Base-by-base conservation (phyloP, 2,113 vertebrate genomes). In the Ailurus styani region DNA sequence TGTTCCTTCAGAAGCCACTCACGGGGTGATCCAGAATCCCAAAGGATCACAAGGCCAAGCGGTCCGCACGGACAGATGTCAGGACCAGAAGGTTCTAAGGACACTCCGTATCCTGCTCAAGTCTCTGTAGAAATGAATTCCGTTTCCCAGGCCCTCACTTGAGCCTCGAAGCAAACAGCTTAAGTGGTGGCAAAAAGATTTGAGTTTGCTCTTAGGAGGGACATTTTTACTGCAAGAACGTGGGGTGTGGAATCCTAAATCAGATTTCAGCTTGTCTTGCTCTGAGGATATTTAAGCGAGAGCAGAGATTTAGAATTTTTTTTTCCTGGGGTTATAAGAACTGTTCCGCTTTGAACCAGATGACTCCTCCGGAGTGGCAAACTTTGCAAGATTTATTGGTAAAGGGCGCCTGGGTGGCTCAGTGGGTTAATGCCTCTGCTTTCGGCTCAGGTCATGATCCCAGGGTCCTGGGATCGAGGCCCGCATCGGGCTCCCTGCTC, bases 361-460 rank as follows among this genome's bases (percentile, higher is more conserved):
- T 88, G 89, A 98, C 42, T 95, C 40, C 42, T 70, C 96, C 25
- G 84, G 91, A 95, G 94, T 93, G 86, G 96, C 87, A 97, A 97
- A 96, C 90, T 95, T 96, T 4, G 20, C 34, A 84, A 78, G 97
- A 98, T 97, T 96, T 96, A 97, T 86, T 83, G 93, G 64, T 87
- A 95, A 96, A 97, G 96, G n/a, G n/a, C n/a, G n/a, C n/a, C n/a
- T n/a, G n/a, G n/a, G n/a, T n/a, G n/a, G n/a, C n/a, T n/a, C n/a
- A n/a, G n/a, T n/a, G n/a, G n/a, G n/a, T n/a, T n/a, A n/a, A n/a
- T n/a, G n/a, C n/a, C n/a, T n/a, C n/a, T n/a, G n/a, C n/a, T n/a
- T n/a, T n/a, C n/a, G n/a, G n/a, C n/a, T n/a, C n/a, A n/a, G n/a
- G n/a, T n/a, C n/a, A n/a, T n/a, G n/a, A n/a, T n/a, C n/a, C n/a